Evolutionary conservation across 2,888 invertebrate genomes (phyloP).

Genomic region (Lamproptera curius): DNA sequence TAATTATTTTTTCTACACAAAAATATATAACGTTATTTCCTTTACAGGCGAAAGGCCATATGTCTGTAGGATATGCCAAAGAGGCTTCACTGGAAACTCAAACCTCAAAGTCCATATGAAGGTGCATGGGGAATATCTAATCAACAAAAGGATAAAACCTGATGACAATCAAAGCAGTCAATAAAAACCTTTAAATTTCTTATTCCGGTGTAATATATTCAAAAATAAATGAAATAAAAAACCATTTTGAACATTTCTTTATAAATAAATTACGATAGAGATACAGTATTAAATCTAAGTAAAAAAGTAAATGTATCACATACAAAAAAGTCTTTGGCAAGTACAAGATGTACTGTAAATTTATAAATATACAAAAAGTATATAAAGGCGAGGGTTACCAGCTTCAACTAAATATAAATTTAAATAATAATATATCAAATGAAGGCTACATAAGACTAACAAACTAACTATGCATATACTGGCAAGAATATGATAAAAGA

Average conservation of each 20-base stretch:
- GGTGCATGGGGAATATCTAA: conserved; percentile 58
- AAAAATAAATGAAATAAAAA: conserved; percentile 16
- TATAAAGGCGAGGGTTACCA: conserved; percentile 8
- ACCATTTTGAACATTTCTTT: conserved; percentile 22
- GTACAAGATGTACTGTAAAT: conserved; percentile 56
- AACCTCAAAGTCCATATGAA: conserved; percentile 51
- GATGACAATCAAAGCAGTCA: not conserved
- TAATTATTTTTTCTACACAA: not conserved
- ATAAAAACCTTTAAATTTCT: not conserved
- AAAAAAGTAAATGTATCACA: conserved; percentile 72
- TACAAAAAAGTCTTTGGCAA: conserved; percentile 76
- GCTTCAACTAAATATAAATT: conserved; percentile 5
- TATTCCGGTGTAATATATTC: not conserved
- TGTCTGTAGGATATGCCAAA: conserved; percentile 44
- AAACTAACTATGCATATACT: conserved; percentile 10
- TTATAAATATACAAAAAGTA: conserved; percentile 15
- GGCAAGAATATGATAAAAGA: conserved; percentile 8
- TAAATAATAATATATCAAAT: conserved; percentile 1
- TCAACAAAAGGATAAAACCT: conserved; percentile 35
- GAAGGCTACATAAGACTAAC: not conserved
- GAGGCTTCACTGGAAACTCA: conserved; percentile 43
- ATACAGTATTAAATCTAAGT: conserved; percentile 59
- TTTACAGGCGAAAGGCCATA: conserved; percentile 43
- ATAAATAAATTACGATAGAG: conserved; percentile 42
- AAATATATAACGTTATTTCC: not conserved